Evolutionary conservation across 2,888 invertebrate species (phyloP), one percentile per base, ranked within the genome.

Genomic region (Flexamia atlantica): DNA sequence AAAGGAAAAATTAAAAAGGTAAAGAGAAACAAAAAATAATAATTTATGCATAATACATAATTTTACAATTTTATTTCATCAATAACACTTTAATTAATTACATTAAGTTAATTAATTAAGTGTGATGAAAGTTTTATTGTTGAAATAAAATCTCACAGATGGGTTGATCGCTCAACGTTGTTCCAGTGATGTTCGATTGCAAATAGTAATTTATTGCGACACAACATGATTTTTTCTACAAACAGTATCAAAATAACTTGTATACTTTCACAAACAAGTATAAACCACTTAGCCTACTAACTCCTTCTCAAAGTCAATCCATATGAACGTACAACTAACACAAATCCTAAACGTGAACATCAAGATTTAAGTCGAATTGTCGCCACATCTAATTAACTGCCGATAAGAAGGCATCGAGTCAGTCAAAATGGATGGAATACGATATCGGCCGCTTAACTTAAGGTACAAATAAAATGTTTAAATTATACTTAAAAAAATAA

Each of bases 361-460:
- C 42, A 42, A 74, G 42, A 74, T 42, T 74, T 74, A 74, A 74
- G 36, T 74, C 12, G 12, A 74, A 40, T 42, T 23, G 42, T 74
- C n/a, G 42, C 70, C 70, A 10, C 42, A 32, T 74, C 36, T 25
- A 74, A 32, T 42, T 9, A 74, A 40, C 23, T 36, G 42, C 42
- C 20, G 42, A 40, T 25, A 50, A 50, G 50, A 46, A 76, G 76
- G 76, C 53, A 50, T 46, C 25, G 76, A 30, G 10, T 76, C 32
- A 76, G 76, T 23, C 76, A 76, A 76, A 50, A 50, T 76, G 76
- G 76, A 76, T 76, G 76, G 76, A 76, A 76, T 50, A 76, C 53
- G 28, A 46, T 57, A 57, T 76, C 32, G 32, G 72, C 46, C 30
- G n/a, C 50, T 76, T 76, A 76, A 76, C 32, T 32, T 50, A 76